Conservation (phyloP, 2,797 vertebrate species). For the Hippopotamyrus pictus region DNA sequence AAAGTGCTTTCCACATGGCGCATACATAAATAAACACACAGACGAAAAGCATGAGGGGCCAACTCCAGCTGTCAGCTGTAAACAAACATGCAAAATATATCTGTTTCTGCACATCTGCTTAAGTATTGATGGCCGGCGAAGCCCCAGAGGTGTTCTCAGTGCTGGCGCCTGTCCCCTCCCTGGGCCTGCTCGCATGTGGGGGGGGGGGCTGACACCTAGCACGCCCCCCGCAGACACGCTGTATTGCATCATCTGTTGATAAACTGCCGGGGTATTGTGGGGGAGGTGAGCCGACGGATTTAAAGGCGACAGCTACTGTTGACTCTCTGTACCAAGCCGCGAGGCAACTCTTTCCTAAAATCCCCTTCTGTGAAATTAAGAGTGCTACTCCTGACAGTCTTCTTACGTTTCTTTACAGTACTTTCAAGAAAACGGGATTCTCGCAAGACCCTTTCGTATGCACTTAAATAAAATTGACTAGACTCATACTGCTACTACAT, state of each 20-base stretch:
- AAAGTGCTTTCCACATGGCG: background rate
- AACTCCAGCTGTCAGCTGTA: slow-evolving; percentile 19
- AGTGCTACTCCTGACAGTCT: background rate
- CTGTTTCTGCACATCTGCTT: slow-evolving; percentile 37
- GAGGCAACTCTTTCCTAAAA: background rate
- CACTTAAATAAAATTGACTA: background rate
- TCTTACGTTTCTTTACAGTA: background rate
- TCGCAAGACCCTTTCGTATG: background rate
- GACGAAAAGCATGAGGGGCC: background rate
- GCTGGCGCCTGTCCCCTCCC: slow-evolving; percentile 30
- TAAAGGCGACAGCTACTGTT: background rate
- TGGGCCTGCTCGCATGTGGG: background rate
- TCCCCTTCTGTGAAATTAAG: slow-evolving; percentile 6
- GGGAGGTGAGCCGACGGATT: slow-evolving; percentile 6
- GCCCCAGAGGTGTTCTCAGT: background rate
- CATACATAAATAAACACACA: slow-evolving; percentile 3
- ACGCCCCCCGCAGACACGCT: slow-evolving; percentile 18
- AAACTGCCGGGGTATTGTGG: slow-evolving; percentile 19
- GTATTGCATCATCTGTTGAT: slow-evolving; percentile 23
- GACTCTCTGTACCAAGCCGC: background rate
- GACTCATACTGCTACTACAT: background rate
- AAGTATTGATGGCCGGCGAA: slow-evolving; percentile 7
- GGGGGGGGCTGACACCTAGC: slow-evolving; percentile 4
- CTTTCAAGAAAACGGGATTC: background rate
- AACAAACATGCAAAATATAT: slow-evolving; percentile 20